These are phyloP conservation scores for Seriola aureovittata DNA, from an alignment of 2,113 vertebrate species.

Conservation along the genomic window DNA sequence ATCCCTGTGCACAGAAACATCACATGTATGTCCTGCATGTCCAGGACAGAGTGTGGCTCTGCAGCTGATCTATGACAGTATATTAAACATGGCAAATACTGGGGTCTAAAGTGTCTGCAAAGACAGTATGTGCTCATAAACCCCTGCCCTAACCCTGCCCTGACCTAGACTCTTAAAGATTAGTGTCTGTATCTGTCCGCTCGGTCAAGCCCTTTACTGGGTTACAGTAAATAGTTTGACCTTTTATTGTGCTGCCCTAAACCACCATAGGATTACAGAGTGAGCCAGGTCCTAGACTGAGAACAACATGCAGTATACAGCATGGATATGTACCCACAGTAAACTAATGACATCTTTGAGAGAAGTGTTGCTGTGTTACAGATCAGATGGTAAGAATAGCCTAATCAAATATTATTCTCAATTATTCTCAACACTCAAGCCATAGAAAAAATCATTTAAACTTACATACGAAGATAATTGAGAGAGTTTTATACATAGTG, in stretches of 20 bases:
- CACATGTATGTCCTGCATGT: neutral
- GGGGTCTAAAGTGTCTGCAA: conserved; percentile 1
- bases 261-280: conserved; percentile 6
- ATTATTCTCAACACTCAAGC: neutral
- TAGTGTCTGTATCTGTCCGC: conserved; percentile 17
- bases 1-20: conserved; percentile 14
- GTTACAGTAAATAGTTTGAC: conserved; percentile 23
- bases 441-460: neutral
- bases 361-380: neutral
- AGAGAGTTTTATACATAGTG: neutral
- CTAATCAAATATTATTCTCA: neutral
- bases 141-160: neutral
- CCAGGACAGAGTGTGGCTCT: conserved; percentile 14
- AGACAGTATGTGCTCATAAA: conserved; percentile 14
- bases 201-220: neutral
- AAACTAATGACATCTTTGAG: neutral
- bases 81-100: conserved; percentile 13
- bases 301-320: neutral
- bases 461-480: neutral
- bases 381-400: neutral
- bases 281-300: neutral
- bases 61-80: conserved; percentile 21
- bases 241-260: conserved; percentile 5
- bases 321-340: neutral
- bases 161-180: conserved; percentile 44